Evolutionary conservation across 2,113 vertebrate genomes (phyloP).

Genomic region (Oreochromis niloticus): DNA sequence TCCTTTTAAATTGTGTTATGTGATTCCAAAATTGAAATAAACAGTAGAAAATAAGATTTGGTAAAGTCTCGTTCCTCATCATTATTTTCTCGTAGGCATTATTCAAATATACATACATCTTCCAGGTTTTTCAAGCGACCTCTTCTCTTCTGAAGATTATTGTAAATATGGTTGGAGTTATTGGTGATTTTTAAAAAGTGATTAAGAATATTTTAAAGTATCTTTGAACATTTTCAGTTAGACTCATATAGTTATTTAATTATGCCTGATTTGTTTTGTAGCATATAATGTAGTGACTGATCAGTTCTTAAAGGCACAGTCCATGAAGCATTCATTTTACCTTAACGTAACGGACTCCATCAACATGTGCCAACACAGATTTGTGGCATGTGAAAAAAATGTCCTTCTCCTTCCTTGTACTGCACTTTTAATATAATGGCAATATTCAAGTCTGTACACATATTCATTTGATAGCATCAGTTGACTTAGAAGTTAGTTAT

Average conservation of each 20-base stretch:
- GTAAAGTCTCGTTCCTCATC: background rate
- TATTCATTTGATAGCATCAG: background rate
- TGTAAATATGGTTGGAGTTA: background rate
- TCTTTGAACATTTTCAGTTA: background rate
- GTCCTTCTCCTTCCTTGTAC: background rate
- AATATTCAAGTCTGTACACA: background rate
- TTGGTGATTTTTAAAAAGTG: background rate
- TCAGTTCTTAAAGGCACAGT: background rate
- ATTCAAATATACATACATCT: background rate
- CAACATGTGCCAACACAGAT: background rate
- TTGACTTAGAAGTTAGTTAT: background rate
- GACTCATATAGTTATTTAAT: background rate
- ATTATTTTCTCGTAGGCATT: background rate
- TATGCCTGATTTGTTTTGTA: background rate
- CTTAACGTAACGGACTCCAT: background rate
- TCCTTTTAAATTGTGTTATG: background rate
- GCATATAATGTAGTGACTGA: background rate
- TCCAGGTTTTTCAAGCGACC: background rate
- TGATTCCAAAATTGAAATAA: background rate
- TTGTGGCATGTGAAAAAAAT: background rate
- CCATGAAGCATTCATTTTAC: background rate
- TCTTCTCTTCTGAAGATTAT: background rate
- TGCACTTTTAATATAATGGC: background rate
- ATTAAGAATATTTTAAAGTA: background rate
- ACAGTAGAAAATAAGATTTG: background rate